Evolutionary conservation across 2,888 invertebrate species (phyloP), one percentile per base, ranked within the genome.

Genomic region (Cecidostiba fungosa): DNA sequence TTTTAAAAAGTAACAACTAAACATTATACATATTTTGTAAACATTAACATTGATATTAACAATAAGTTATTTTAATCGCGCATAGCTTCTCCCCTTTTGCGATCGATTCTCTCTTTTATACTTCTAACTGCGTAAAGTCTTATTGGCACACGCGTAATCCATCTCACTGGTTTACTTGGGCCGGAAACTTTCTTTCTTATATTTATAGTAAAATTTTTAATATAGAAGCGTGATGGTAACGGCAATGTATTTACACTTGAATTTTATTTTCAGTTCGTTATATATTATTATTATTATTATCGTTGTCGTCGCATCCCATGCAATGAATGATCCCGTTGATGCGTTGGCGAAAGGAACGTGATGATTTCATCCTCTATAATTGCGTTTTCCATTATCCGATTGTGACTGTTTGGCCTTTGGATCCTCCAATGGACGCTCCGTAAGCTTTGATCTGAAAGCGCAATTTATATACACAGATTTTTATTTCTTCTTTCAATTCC

Each of bases 321-420:
- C 1, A 50, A 50, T 12, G 62, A 26, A 2, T 36, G 70, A 36
- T 69, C n/a, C 26, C 32, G 39, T 76, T 43, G 76, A 50, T 16
- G 39, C 0, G 70, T 77, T 5, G 83, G 83, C 29, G 84, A 66
- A 6, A 85, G 76, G 50, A 82, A 78, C 8, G 62, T 76, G 14
- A 82, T 70, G 50, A 82, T 66, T 76, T 85, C 82, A 32, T 85
- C 85, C n/a, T 85, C 82, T 5, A 82, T 3, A 14, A 79, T 86
- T 14, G 69, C 54, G 19, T 36, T 50, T 14, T 82, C 82, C 1
- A 66, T 59, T 2, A 50, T 82, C 14, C 32, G 83, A 16, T 79
- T 47, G n/a, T n/a, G 62, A 77, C 62, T 62, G 8, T 39, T 77
- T 50, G 70, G 59, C 43, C 36, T 78, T 16, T 73, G 39, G 36